Base-by-base conservation (phyloP, 2,888 invertebrate species). In the Drosophila mimetica region DNA sequence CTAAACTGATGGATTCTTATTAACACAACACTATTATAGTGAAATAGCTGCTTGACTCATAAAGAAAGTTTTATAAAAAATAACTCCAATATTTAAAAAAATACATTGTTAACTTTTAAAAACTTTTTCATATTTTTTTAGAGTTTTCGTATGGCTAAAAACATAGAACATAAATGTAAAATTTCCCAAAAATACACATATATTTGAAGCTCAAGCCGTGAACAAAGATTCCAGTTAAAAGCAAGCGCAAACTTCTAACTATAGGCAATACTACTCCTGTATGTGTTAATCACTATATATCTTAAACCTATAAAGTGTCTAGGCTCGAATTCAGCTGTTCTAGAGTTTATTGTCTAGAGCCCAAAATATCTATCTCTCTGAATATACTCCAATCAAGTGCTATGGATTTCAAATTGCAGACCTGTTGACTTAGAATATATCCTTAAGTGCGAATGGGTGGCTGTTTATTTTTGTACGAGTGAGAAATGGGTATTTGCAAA, bases 321-420 rank as follows among this genome's bases (percentile, higher is more conserved):
- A 67, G 69, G 59, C 22, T 42, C 64, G 50, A 34, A 11, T 55
- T 34, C 32, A 57, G 37, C 54, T 42, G 14, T 20, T 30, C 42
- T 42, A 42, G 28, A 6, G 36, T 14, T 36, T 44, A 30, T 20
- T 22, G 42, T 51, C 30, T 20, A 32, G 37, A 13, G 48, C 30
- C 30, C 36, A 46, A 20, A 20, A 55, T 46, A 66, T 30, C 20
- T 37, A 34, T 55, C 46, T 30, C 44, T 11, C 25, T 53, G 22
- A 53, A 69, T 75, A 57, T 77, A 81, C 61, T 81, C 64, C 60
- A 77, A 61, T n/a, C 42, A 71, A 75, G 84, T 83, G 75, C 86
- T 69, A 73, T 59, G 67, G 67, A 76, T 70, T 55, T 61, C 70
- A 63, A 80, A 36, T 63, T 69, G 46, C 25, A 52, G 71, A 72